Base-by-base conservation (phyloP, 2,797 vertebrate genomes). In the Xerus rutilus region DNA sequence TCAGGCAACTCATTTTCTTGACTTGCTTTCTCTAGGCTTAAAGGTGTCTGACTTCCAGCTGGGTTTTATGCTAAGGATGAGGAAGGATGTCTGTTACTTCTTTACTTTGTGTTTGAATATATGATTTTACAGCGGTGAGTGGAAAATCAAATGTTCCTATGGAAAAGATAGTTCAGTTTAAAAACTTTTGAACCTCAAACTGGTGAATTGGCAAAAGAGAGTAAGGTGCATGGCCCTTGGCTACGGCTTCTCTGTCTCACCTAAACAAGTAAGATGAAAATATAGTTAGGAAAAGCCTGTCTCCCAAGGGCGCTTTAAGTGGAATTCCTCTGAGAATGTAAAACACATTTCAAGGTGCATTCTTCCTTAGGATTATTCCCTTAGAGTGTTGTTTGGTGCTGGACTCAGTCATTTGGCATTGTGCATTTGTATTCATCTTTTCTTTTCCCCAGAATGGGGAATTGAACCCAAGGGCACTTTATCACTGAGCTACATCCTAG, bases 11-110 rank as follows among this genome's bases (percentile, higher is more conserved):
- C 7, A 1, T 57, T 89, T 89, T 43, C 73, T 67, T 52, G 32
- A n/a, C 43, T 85, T 81, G 73, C 23, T 72, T 96, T 92, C 84
- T 78, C 78, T 64, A 47, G 78, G 35, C 39, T 39, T 84, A 5
- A 21, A 30, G 23, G 6, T 43, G 57, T 18, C 59, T 76, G n/a
- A 65, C 23, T 67, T 93, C 64, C 89, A 45, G 32, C 57, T n/a
- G 73, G 49, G 59, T 84, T 83, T 69, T 79, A 73, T 70, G 67
- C 28, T 57, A 20, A 86, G 52, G 59, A n/a, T 88, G 35, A 70
- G 11, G 23, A 76, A n/a, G 30, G 35, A 4, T 69, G 32, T 54
- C 67, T 62, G 59, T 35, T 32, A 25, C n/a, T 88, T 92, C 20
- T 82, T 94, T 74, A 57, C 20, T 64, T 65, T 30, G 45, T 70